Evolutionary conservation across 2,797 vertebrate species (phyloP).

Genomic region (Halcyon smyrnensis): DNA sequence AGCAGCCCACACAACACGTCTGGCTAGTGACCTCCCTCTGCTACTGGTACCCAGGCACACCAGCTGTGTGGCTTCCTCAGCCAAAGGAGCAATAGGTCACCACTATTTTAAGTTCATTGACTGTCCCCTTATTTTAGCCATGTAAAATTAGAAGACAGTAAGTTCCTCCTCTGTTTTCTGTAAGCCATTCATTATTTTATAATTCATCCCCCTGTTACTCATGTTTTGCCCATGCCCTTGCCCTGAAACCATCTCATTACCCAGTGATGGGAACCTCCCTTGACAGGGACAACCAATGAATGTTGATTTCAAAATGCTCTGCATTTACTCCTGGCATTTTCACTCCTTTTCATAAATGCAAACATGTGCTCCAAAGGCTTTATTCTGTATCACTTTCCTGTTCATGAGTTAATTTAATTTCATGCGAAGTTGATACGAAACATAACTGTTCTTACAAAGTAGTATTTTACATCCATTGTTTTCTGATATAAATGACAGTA

Average conservation of each 20-base stretch:
- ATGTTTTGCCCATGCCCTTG: neutral
- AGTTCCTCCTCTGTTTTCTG: conserved; percentile 51
- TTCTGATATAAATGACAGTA: neutral
- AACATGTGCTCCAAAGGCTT: neutral
- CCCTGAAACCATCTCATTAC: neutral
- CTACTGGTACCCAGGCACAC: neutral
- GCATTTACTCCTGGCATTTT: conserved; percentile 7
- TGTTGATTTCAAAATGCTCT: neutral
- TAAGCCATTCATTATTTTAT: conserved; percentile 45
- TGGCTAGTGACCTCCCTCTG: conserved; percentile 18
- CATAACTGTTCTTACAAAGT: neutral
- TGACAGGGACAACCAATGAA: neutral
- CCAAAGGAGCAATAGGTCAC: conserved; percentile 59
- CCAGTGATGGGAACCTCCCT: neutral
- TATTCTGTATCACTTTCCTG: neutral
- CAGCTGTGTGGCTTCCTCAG: conserved; percentile 51
- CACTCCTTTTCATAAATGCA: conserved; percentile 38
- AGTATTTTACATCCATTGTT: neutral
- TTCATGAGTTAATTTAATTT: neutral
- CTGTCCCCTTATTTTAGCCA: conserved; percentile 21
- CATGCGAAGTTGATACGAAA: neutral
- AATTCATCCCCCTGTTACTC: neutral
- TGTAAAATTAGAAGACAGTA: conserved; percentile 32
- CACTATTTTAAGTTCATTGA: conserved; percentile 50
- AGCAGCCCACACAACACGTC: neutral